Evolutionary conservation across 2,797 vertebrate species (phyloP).

Genomic region (Chiroxiphia lanceolata): DNA sequence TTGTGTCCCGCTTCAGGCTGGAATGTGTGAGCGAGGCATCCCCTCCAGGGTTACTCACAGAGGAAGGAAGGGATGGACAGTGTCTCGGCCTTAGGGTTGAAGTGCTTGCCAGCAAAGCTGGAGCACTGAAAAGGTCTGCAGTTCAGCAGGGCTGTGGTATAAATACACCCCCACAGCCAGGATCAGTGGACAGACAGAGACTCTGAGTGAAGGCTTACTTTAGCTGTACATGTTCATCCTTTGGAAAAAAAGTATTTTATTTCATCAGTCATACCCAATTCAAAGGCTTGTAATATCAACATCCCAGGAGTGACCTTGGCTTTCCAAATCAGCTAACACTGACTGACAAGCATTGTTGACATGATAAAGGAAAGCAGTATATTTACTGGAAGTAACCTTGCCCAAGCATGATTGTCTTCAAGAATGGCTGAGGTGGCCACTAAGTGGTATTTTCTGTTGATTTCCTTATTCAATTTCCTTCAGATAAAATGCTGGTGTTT

Average conservation of each 20-base stretch:
- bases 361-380: not conserved
- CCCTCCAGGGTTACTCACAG: not conserved
- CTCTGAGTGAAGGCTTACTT: not conserved
- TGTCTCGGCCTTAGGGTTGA: not conserved
- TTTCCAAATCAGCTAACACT: not conserved
- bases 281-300: not conserved
- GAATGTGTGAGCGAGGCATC: constrained; percentile 4
- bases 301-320: not conserved
- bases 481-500: not conserved
- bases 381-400: not conserved
- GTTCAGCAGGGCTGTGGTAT: not conserved
- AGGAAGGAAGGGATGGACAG: constrained; percentile 2
- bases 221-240: constrained; percentile 10
- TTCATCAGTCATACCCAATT: not conserved
- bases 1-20: not conserved
- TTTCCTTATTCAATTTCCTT: not conserved
- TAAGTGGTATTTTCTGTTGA: not conserved
- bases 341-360: not conserved
- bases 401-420: not conserved
- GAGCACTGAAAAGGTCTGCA: constrained; percentile 28
- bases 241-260: constrained; percentile 31
- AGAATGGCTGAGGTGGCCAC: not conserved
- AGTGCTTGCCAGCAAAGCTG: constrained; percentile 19
- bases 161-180: not conserved
- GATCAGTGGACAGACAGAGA: not conserved